Evolutionary conservation across 2,888 invertebrate species (phyloP).

Genomic region (Epinotia nisella): DNA sequence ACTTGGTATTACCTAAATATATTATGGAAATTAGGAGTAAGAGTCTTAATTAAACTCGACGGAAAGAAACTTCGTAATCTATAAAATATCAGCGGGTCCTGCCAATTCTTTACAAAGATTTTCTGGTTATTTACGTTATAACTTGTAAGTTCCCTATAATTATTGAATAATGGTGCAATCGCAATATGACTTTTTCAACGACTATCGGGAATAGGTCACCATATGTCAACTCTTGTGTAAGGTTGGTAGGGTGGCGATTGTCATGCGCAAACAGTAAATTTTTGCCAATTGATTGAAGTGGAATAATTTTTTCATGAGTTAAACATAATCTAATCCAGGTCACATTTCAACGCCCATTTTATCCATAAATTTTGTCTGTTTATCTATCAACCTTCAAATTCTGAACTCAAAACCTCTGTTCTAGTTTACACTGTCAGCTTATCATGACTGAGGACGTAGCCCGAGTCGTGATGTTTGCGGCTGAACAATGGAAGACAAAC

Average conservation of each 20-base stretch:
- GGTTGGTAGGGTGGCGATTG: too few relatives aligned
- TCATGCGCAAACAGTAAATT: too few relatives aligned
- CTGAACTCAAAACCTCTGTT: constrained; percentile 17
- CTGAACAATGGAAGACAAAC: constrained; percentile 13
- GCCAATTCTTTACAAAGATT: too few relatives aligned
- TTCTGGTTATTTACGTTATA: too few relatives aligned
- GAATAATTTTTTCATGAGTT: neutral
- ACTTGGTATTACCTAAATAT: too few relatives aligned
- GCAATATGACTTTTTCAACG: too few relatives aligned
- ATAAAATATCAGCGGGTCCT: too few relatives aligned
- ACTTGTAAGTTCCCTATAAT: too few relatives aligned
- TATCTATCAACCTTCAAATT: constrained; percentile 16
- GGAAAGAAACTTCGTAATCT: neutral
- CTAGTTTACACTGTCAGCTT: constrained; percentile 36
- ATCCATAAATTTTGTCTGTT: neutral
- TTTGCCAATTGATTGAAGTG: too few relatives aligned
- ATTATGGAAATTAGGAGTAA: neutral
- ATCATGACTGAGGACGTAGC: constrained; percentile 37
- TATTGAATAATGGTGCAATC: too few relatives aligned
- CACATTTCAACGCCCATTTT: neutral
- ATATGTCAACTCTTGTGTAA: too few relatives aligned
- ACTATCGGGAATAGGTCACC: too few relatives aligned
- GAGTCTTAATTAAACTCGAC: neutral
- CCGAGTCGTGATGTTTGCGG: neutral
- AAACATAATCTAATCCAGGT: neutral